Percentiles rank a stretch among this genome's conserved stretches.
These are phyloP conservation scores for Gymnorhina tibicen DNA, from an alignment of 2,113 vertebrate species.

Conservation along the genomic window DNA sequence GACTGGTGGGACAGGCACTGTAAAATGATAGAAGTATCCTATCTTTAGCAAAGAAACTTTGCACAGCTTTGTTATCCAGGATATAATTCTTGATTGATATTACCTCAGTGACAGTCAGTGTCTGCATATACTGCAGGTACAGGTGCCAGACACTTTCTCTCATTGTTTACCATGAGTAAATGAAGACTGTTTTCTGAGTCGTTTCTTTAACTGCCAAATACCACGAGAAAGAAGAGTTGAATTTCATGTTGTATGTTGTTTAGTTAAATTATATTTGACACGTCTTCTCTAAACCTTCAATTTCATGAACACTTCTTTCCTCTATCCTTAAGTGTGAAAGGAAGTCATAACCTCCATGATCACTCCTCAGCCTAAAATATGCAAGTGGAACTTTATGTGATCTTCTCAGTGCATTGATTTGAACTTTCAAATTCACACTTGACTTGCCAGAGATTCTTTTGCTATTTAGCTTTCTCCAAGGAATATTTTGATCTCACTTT, in stretches of 20 bases:
- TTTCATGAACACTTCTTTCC: neutral
- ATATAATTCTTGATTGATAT: neutral
- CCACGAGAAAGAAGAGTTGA: neutral
- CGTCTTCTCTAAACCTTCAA: neutral
- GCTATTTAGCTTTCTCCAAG: neutral
- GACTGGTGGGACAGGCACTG: neutral
- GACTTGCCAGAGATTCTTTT: neutral
- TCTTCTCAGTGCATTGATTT: neutral
- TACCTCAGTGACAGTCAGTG: neutral
- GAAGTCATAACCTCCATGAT: neutral
- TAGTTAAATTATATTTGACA: neutral
- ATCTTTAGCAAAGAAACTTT: neutral
- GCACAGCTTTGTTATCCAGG: neutral
- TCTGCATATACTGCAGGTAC: neutral
- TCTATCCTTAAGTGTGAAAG: neutral
- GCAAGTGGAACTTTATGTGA: neutral
- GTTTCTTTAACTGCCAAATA: neutral
- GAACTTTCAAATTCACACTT: neutral
- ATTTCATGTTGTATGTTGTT: neutral
- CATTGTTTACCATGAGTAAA: neutral
- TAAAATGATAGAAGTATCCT: neutral
- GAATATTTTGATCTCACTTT: neutral
- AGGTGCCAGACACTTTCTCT: neutral
- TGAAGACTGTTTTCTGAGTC: neutral
- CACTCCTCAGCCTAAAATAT: neutral